Conservation (phyloP, 2,797 vertebrate species). For the Lepus oiostolus region DNA sequence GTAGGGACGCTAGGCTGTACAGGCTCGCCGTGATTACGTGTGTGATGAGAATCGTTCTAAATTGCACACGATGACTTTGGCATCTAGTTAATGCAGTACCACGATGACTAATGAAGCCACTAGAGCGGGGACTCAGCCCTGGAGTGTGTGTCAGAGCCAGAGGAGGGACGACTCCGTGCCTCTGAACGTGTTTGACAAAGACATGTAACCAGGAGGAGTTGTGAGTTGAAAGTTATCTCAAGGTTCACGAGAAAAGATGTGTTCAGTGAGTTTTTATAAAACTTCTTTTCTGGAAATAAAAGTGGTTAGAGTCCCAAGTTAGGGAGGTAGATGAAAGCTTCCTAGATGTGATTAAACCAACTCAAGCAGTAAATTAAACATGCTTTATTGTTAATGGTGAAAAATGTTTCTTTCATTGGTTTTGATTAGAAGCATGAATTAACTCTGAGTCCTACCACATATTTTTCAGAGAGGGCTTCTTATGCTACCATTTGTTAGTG, state of each 20-base stretch:
- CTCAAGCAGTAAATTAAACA: slow-evolving; percentile 68
- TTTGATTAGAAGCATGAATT: slow-evolving; percentile 44
- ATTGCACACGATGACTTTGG: slow-evolving; percentile 17
- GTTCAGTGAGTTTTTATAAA: slow-evolving; percentile 24
- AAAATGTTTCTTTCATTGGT: neutral
- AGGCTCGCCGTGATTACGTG: neutral
- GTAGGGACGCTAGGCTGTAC: neutral
- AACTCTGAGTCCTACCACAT: neutral
- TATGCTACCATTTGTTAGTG: neutral
- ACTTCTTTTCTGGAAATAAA: slow-evolving; percentile 4
- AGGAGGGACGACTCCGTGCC: neutral
- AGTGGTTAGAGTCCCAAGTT: slow-evolving; percentile 58
- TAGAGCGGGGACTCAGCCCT: neutral
- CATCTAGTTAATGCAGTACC: neutral
- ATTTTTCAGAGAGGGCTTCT: slow-evolving; percentile 39
- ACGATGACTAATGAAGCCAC: neutral
- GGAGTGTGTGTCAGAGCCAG: neutral
- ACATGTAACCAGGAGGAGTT: neutral
- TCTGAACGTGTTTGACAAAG: neutral
- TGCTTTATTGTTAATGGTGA: slow-evolving; percentile 49
- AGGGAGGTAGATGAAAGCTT: slow-evolving; percentile 51
- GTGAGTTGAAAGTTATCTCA: slow-evolving; percentile 53
- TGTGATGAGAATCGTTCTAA: neutral
- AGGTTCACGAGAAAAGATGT: slow-evolving; percentile 58
- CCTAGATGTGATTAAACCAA: slow-evolving; percentile 65